Percentiles rank a stretch among this genome's conserved stretches.
phyloP scores from a whole-genome alignment of 2,113 vertebrate species.

The Rhinoptilus africanus region DNA sequence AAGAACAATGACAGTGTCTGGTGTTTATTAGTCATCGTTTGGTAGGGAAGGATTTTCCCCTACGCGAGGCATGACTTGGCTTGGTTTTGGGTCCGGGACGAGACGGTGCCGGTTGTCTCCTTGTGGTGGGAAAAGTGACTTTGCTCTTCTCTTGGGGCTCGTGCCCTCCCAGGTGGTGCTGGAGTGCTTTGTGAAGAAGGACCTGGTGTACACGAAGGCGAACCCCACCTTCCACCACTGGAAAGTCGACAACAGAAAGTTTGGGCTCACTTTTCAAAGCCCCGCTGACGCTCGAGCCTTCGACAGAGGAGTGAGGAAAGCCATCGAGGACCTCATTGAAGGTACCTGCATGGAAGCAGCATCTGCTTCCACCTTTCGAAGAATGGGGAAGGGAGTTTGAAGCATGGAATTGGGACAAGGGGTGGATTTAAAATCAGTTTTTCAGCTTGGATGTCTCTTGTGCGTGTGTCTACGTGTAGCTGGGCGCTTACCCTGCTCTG shows the following conservation, averaged over 20 bases:
- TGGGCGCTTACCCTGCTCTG: accelerated
- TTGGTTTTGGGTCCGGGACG: not conserved
- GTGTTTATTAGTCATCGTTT: not conserved
- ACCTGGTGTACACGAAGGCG: constrained; percentile 97
- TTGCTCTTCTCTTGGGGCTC: constrained; percentile 43
- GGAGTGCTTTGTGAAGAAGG: constrained; percentile 95
- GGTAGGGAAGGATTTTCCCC: not conserved
- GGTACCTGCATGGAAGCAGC: constrained; percentile 70
- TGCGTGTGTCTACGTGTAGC: accelerated
- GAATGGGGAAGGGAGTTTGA: not conserved
- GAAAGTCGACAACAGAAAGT: constrained; percentile 95
- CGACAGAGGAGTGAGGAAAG: constrained; percentile 96
- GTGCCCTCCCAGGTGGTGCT: constrained; percentile 85
- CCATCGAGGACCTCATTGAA: constrained; percentile 97
- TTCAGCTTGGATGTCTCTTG: not conserved
- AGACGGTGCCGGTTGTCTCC: not conserved
- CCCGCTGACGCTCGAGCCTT: constrained; percentile 96
- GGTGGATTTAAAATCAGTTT: not conserved
- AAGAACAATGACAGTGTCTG: constrained; percentile 2
- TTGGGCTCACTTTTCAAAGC: constrained; percentile 96
- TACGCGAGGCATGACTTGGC: not conserved
- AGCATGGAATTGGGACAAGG: not conserved
- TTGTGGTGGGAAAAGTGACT: constrained; percentile 45
- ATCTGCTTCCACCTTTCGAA: not conserved
- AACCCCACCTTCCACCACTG: constrained; percentile 99